Conservation (phyloP, 2,113 vertebrate species). For the Illadopsis cleaveri region DNA sequence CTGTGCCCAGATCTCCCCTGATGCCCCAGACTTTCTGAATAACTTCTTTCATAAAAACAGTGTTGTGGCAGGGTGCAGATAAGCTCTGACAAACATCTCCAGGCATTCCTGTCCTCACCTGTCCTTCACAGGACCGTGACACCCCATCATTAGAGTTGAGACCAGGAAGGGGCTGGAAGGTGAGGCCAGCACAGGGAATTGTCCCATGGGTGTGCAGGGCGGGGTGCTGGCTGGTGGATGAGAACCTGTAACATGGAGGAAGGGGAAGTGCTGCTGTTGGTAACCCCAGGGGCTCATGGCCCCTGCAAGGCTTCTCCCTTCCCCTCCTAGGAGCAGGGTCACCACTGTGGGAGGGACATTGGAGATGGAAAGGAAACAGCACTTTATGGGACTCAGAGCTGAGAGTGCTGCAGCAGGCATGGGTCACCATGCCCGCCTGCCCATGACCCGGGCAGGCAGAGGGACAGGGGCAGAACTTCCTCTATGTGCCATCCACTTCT, state of each 20-base stretch:
- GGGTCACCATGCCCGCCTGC: background rate
- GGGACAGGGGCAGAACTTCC: background rate
- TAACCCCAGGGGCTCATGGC: rapidly evolving
- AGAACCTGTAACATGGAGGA: background rate
- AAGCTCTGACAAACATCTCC: background rate
- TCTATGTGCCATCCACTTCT: background rate
- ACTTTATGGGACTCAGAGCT: background rate
- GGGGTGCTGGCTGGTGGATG: background rate
- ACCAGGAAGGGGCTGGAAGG: background rate
- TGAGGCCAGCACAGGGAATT: background rate
- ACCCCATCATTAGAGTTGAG: background rate
- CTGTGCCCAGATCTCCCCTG: background rate
- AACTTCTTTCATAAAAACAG: background rate
- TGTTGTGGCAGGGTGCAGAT: background rate
- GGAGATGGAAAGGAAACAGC: background rate
- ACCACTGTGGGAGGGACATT: rapidly evolving
- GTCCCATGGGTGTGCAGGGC: rapidly evolving
- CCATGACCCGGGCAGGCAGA: background rate
- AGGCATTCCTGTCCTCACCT: background rate
- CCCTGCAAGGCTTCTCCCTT: background rate
- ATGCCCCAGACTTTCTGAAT: background rate
- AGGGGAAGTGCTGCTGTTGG: background rate
- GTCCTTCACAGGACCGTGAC: background rate
- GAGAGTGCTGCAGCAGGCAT: background rate
- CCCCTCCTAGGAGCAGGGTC: rapidly evolving